phyloP scores from a whole-genome alignment of 2,113 vertebrate species.

The Pluvialis apricaria region DNA sequence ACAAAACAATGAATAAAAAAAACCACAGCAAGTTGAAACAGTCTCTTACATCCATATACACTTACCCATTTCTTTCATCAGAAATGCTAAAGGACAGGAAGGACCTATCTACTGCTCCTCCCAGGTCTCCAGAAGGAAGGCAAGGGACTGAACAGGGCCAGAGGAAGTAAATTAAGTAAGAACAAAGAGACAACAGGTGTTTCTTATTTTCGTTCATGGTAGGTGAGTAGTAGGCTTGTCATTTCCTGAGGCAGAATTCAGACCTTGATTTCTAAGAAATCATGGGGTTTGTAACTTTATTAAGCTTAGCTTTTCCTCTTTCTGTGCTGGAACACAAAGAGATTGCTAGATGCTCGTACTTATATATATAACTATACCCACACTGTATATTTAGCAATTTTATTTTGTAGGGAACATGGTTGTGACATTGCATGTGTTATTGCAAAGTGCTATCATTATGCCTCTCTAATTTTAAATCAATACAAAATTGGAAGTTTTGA shows the following conservation, averaged over 20 bases:
- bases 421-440: neutral
- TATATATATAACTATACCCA: too few relatives aligned
- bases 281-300: neutral
- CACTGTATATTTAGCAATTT: neutral
- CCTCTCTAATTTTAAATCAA: neutral
- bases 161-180: neutral
- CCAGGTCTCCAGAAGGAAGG: neutral
- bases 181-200: neutral
- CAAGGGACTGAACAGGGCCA: neutral
- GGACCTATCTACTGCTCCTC: neutral
- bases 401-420: neutral
- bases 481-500: neutral
- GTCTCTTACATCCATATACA: neutral
- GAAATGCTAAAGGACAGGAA: neutral
- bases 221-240: neutral
- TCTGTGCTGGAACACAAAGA: neutral
- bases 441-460: neutral
- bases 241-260: slow-evolving; percentile 27
- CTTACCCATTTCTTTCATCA: neutral
- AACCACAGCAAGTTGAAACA: neutral
- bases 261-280: slow-evolving; percentile 14
- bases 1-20: neutral
- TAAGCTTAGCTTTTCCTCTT: neutral
- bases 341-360: neutral
- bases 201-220: neutral